phyloP scores from a whole-genome alignment of 53 echinoderm and acorn worm genomes.

The Echinarachnius parma region DNA sequence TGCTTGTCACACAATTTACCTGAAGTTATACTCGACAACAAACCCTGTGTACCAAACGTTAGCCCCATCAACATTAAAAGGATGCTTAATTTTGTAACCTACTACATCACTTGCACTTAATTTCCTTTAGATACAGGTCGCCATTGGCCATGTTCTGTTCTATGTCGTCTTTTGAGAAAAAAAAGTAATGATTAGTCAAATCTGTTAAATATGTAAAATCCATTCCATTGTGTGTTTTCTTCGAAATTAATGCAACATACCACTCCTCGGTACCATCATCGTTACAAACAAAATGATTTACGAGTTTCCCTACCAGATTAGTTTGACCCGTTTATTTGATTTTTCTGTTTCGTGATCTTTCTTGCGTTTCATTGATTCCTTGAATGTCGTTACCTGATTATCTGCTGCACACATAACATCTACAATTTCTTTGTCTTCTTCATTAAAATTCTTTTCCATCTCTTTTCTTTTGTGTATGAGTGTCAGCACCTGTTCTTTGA shows the following conservation, averaged over 20 bases:
- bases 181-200: neutral
- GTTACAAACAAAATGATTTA: neutral
- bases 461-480: constrained; percentile 12
- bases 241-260: constrained; percentile 12
- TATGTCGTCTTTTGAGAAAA: constrained; percentile 4
- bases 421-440: constrained; percentile 9
- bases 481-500: neutral
- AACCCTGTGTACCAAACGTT: constrained; percentile 13
- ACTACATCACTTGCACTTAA: constrained; percentile 18
- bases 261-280: neutral
- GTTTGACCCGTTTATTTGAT: neutral
- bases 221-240: constrained; percentile 1
- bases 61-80: constrained; percentile 3
- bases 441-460: neutral
- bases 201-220: constrained; percentile 2
- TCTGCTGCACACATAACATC: constrained; percentile 17
- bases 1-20: too few species aligned
- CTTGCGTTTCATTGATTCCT: neutral
- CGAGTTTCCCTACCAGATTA: constrained; percentile 4
- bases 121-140: constrained; percentile 11
- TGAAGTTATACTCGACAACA: constrained; percentile 8
- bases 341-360: neutral
- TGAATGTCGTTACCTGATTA: neutral
- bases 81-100: constrained; percentile 15
- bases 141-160: neutral